Evolutionary conservation across 2,888 invertebrate species (phyloP).

Genomic region (Apomyelois bistriatella): DNA sequence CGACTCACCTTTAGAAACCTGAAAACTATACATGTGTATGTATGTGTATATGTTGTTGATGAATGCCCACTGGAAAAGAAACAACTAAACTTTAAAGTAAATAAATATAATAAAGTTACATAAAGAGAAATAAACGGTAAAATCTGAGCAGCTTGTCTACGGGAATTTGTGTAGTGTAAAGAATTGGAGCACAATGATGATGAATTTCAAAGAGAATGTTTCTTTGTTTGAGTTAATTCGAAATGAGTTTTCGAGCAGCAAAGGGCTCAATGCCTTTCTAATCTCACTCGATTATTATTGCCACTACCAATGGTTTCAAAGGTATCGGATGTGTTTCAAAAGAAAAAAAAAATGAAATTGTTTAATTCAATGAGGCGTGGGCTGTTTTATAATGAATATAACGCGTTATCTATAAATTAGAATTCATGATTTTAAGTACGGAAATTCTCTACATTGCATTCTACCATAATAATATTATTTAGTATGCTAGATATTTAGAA

Average conservation of each 20-base stretch:
- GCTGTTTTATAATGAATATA: too few species aligned
- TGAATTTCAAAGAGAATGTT: constrained; percentile 16
- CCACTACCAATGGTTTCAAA: background rate
- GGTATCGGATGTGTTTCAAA: too few species aligned
- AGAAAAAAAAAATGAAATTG: too few species aligned
- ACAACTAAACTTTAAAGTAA: constrained; percentile 33
- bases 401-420: too few species aligned
- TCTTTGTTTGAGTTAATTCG: constrained; percentile 11
- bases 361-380: too few species aligned
- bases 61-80: constrained; percentile 21
- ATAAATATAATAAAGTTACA: constrained; percentile 41
- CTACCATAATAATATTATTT: too few species aligned
- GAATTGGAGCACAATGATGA: constrained; percentile 34
- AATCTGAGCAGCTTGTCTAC: constrained; percentile 54
- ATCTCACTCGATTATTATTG: background rate
- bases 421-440: too few species aligned
- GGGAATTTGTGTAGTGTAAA: constrained; percentile 77
- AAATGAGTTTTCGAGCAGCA: constrained; percentile 3
- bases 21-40: constrained; percentile 31
- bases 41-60: constrained; percentile 20
- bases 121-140: constrained; percentile 39
- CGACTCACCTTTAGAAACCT: constrained; percentile 49
- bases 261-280: background rate
- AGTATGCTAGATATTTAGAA: too few species aligned
- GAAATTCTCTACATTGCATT: too few species aligned